Base-by-base conservation (phyloP, 2,888 invertebrate genomes). In the Harpalus rubripes region DNA sequence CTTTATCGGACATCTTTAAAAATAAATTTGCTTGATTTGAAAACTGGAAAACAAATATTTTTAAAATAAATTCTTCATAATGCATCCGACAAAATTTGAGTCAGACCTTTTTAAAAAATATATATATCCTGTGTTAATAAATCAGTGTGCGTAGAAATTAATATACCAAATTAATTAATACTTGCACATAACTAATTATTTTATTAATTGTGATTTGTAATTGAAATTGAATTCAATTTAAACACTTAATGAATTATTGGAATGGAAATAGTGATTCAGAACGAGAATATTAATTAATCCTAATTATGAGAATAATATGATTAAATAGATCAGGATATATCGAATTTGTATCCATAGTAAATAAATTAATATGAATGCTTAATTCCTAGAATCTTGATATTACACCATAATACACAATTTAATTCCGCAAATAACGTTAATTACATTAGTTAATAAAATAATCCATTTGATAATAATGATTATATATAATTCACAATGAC, bases 131-230 rank as follows among this genome's bases (percentile, higher is more conserved):
- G 32, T 0, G 5, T 32, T 32, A 4, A 0, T 32, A 32, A 22
- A 32, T 32, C 5, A 4, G 32, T 5, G 2, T 32, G 32, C 32
- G 32, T 32, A 22, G 58, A 44, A 44, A 3, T 44, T 44, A 10
- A 44, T 44, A 44, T 5, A 4, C 10, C 2, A 12, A 52, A 52
- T 52, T 52, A 52, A 52, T 52, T 52, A 52, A 52, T 52, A 52
- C 44, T 52, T 12, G 44, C 44, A 44, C 44, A 32, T 32, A 32
- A 61, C 7, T 61, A 18, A 61, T 16, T 61, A 18, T 61, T 22
- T 3, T 61, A 61, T 16, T 6, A 61, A 61, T 15, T 61, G 22
- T 61, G 7, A 61, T 61, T 61, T 61, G 61, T n/a, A 61, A 61
- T 61, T 61, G 8, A 52, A 52, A 10, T 52, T 52, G 44, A 52